Conservation (phyloP, 2,113 vertebrate genomes). For the Gorsachius goisagi region DNA sequence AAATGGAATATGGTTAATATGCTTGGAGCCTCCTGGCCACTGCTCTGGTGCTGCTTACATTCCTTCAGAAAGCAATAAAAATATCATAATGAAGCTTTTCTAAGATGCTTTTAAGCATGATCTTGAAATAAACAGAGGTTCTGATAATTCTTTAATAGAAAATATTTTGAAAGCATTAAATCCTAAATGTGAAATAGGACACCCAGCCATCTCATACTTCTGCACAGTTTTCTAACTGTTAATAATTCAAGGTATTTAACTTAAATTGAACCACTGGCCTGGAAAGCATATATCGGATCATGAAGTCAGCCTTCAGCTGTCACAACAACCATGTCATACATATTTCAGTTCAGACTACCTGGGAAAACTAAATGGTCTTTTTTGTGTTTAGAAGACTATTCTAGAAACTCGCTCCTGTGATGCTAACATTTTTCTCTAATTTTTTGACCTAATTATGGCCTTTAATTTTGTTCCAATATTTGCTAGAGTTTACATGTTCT, state of each 20-base stretch:
- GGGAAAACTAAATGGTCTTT: not conserved
- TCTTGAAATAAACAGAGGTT: not conserved
- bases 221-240: not conserved
- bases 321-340: not conserved
- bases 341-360: not conserved
- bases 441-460: not conserved
- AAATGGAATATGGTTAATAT: not conserved
- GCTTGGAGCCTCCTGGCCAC: not conserved
- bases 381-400: not conserved
- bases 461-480: not conserved
- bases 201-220: not conserved
- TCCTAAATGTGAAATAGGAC: not conserved
- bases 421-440: not conserved
- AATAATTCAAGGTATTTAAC: not conserved
- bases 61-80: not conserved
- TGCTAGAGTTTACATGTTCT: not conserved
- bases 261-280: not conserved
- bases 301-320: not conserved
- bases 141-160: not conserved
- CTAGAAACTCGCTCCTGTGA: not conserved
- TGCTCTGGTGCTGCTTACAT: not conserved
- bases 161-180: not conserved
- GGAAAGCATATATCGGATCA: not conserved
- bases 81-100: not conserved
- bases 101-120: not conserved